Conservation (phyloP, 2,797 vertebrate species). For the Premnoplex brunnescens region DNA sequence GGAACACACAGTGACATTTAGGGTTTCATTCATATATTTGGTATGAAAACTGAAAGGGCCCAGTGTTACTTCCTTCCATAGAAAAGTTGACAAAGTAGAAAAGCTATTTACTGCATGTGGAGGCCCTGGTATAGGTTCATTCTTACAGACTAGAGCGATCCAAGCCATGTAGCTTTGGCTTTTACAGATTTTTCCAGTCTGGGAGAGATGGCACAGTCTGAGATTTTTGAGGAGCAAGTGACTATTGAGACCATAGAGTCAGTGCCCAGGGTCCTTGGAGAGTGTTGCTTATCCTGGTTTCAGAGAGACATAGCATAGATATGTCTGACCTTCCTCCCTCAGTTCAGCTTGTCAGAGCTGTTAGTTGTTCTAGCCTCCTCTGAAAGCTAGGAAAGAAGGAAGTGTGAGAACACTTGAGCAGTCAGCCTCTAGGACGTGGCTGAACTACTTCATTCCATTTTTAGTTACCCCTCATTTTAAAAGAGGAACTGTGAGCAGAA, state of each 20-base stretch:
- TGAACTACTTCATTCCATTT: background rate
- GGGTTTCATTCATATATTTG: background rate
- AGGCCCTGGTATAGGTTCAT: background rate
- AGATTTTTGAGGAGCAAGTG: background rate
- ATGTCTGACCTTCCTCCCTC: background rate
- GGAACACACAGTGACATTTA: background rate
- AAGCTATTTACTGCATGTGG: background rate
- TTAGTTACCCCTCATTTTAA: background rate
- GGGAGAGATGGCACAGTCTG: background rate
- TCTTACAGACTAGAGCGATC: background rate
- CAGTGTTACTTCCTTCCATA: background rate
- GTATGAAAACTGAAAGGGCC: background rate
- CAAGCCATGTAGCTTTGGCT: background rate
- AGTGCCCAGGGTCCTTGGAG: background rate
- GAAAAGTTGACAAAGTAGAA: background rate
- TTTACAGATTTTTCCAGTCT: background rate
- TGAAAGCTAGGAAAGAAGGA: background rate
- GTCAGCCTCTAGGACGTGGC: background rate
- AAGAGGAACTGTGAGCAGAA: background rate
- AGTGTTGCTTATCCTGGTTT: background rate
- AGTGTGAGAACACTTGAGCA: background rate
- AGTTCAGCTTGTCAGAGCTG: background rate
- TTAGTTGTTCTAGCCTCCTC: background rate
- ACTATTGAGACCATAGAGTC: background rate
- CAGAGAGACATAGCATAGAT: background rate